These are phyloP conservation scores for Guaruba guarouba DNA, from an alignment of 2,113 vertebrate species.

Conservation along the genomic window DNA sequence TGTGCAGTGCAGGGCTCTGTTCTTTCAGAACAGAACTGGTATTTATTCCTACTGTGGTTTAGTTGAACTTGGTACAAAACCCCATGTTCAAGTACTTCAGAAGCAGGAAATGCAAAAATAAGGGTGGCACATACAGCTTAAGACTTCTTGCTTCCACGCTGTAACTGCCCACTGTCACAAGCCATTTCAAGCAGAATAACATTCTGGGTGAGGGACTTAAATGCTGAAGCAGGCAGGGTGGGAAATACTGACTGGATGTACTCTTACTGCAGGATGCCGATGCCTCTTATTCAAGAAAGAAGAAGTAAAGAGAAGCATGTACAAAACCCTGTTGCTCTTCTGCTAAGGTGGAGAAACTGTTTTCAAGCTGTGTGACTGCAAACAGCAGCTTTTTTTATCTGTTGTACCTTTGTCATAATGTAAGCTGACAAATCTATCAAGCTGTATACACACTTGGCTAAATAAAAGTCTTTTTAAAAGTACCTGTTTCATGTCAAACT, in stretches of 20 bases:
- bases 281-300: constrained; percentile 80
- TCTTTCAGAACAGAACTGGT: background rate
- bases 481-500: background rate
- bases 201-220: background rate
- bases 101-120: background rate
- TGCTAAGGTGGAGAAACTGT: background rate
- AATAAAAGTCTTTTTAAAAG: constrained; percentile 58
- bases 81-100: background rate
- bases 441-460: background rate
- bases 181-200: background rate
- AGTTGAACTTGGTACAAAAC: background rate
- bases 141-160: background rate
- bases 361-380: background rate
- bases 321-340: background rate
- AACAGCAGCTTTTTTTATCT: background rate
- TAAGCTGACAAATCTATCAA: background rate
- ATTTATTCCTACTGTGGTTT: background rate
- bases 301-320: constrained; percentile 7
- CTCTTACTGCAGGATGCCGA: constrained; percentile 84
- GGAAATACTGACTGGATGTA: background rate
- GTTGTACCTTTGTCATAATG: background rate
- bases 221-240: background rate
- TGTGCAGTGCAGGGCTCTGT: fast-evolving
- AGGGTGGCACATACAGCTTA: background rate
- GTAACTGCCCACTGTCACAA: background rate